Conservation (phyloP, 2,888 invertebrate genomes). For the Tetrapedia diversipes region DNA sequence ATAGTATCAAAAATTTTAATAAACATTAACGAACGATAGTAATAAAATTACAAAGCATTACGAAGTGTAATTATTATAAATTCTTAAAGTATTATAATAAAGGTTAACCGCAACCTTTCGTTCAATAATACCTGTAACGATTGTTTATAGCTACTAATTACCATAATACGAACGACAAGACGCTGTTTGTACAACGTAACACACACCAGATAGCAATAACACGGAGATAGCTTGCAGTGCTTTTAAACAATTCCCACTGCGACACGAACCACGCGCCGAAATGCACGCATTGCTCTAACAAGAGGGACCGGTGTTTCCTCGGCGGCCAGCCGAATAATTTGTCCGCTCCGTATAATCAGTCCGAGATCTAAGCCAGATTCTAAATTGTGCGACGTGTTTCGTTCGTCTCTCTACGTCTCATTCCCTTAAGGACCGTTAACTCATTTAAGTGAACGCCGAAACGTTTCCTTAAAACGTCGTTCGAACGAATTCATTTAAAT, state of each 20-base stretch:
- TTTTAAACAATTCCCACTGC: conserved; percentile 24
- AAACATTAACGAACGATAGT: too few relatives aligned
- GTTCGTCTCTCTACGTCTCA: not conserved
- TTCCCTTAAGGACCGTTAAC: not conserved
- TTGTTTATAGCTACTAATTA: conserved; percentile 22
- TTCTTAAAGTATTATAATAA: too few relatives aligned
- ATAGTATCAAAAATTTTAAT: too few relatives aligned
- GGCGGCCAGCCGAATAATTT: conserved; percentile 20
- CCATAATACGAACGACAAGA: not conserved
- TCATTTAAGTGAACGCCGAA: not conserved
- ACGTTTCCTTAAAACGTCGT: not conserved
- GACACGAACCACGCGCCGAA: conserved; percentile 4
- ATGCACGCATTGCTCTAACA: conserved; percentile 20
- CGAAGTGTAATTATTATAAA: too few relatives aligned
- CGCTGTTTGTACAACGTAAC: conserved; percentile 7
- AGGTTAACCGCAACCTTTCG: too few relatives aligned
- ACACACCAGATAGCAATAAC: not conserved
- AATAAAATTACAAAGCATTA: too few relatives aligned
- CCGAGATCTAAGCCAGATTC: conserved; percentile 7
- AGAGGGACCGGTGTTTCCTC: conserved; percentile 21
- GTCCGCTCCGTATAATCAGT: conserved; percentile 4
- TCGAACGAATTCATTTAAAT: not conserved
- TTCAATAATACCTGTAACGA: not conserved
- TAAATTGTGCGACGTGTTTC: not conserved
- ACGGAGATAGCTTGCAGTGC: conserved; percentile 17